Base-by-base conservation (phyloP, 2,113 vertebrate species). In the Bos indicus region DNA sequence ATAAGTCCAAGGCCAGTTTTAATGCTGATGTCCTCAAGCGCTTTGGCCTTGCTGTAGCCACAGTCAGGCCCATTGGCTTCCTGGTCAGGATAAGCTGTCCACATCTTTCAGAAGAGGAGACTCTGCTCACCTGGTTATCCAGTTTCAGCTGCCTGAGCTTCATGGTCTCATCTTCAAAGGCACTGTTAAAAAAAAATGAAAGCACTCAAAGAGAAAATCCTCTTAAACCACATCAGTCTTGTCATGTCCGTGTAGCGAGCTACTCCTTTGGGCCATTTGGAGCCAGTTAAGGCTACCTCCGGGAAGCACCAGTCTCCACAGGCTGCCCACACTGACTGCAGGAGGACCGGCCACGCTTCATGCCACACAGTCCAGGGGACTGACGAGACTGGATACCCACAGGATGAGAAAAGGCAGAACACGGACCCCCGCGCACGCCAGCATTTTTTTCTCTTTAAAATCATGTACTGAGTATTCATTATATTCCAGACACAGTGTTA, bases 101-200 rank as follows among this genome's bases (percentile, higher is more conserved):
- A 40, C 46, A n/a, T 30, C 54, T 43, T 51, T 56, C 81, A 60
- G 52, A 90, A 95, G 17, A 81, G 33, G 12, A 88, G 64, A 26
- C 62, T 80, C 83, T 84, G 4, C 98, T 98, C 98, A 99, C 99
- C 99, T 99, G 99, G 97, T 99, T 99, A 91, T 99, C 99, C 92
- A 99, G 99, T 98, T 99, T 99, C 98, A 99, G 99, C 97, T 99
- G 99, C 96, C 99, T 99, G 26, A 99, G 98, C 93, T 99, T 99
- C 98, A 98, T 93, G 90, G 98, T 98, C 98, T 99, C 99, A 98
- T 99, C 99, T 83, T 99, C 99, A 94, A 99, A 98, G 97, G 99
- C 98, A 90, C 99, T 99, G 98, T 60, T 82, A 67, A 67, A 7
- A 57, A 98, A 82, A 62, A 43, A 97, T 6, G n/a, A 12, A 52